Conservation (phyloP, 2,113 vertebrate species). For the Caretta caretta region DNA sequence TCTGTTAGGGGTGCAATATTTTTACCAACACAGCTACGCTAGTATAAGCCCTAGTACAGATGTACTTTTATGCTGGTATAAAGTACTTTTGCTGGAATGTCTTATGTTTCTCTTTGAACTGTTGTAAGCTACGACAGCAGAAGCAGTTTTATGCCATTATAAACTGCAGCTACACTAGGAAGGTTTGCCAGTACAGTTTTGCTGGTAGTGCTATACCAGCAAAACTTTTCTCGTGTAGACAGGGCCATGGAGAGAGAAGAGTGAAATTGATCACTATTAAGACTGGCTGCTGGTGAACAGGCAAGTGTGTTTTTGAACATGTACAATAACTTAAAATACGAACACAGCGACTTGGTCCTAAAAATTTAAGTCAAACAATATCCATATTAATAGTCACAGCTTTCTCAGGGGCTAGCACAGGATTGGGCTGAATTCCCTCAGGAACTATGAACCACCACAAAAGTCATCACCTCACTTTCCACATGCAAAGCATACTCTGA, state of each 20-base stretch:
- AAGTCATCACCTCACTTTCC: not conserved
- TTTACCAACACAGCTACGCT: not conserved
- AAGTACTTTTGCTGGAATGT: not conserved
- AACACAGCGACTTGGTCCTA: not conserved
- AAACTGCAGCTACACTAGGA: not conserved
- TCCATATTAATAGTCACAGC: not conserved
- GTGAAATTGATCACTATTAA: not conserved
- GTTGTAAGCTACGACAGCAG: not conserved
- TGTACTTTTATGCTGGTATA: not conserved
- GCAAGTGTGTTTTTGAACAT: not conserved
- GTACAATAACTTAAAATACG: not conserved
- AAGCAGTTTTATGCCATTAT: not conserved
- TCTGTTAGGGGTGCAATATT: not conserved
- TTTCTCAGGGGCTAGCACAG: not conserved
- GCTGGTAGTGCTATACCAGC: not conserved
- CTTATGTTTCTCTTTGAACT: not conserved
- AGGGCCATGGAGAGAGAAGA: not conserved
- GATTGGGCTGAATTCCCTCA: not conserved
- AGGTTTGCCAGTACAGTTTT: not conserved
- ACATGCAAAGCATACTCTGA: not conserved
- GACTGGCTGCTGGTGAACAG: not conserved
- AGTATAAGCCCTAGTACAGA: not conserved
- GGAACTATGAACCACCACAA: not conserved
- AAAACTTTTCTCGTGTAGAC: not conserved
- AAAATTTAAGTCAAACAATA: not conserved